These are phyloP conservation scores for Phalloptychus januarius DNA, from an alignment of 2,797 vertebrate genomes.

Conservation along the genomic window DNA sequence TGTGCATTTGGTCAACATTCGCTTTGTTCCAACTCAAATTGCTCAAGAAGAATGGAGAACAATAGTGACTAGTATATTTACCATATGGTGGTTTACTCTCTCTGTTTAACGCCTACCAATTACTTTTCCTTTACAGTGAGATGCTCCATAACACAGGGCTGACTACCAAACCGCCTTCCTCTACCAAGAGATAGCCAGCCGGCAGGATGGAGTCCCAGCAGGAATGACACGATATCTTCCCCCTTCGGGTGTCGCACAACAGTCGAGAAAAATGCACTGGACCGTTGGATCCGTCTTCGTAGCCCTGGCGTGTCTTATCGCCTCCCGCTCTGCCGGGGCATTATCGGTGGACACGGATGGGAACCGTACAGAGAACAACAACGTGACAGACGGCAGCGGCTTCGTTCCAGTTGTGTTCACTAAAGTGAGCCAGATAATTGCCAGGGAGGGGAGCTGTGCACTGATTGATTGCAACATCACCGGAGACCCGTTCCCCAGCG, in stretches of 20 bases:
- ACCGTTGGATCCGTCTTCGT: slow-evolving; percentile 41
- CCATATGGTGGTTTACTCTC: not conserved
- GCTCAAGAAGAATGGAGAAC: not conserved
- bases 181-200: slow-evolving; percentile 71
- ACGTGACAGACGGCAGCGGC: slow-evolving; percentile 70
- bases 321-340: slow-evolving; percentile 71
- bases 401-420: slow-evolving; percentile 82
- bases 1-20: not conserved
- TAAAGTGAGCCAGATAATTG: slow-evolving; percentile 89
- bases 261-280: slow-evolving; percentile 73
- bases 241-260: slow-evolving; percentile 39
- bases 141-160: slow-evolving; percentile 41
- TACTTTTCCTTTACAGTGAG: slow-evolving; percentile 69
- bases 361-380: slow-evolving; percentile 69
- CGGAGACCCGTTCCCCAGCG: slow-evolving; percentile 87
- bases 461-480: slow-evolving; percentile 94
- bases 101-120: slow-evolving; percentile 11
- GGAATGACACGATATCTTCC: slow-evolving; percentile 62
- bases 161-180: slow-evolving; percentile 48
- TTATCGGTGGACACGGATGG: slow-evolving; percentile 27
- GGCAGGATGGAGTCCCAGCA: slow-evolving; percentile 58
- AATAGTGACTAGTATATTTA: not conserved
- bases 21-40: not conserved
- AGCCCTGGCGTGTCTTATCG: slow-evolving; percentile 70
- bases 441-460: slow-evolving; percentile 91